Percentiles rank a stretch among this genome's conserved stretches.
Conservation (phyloP, 2,113 vertebrate species). For the Antennarius striatus region DNA sequence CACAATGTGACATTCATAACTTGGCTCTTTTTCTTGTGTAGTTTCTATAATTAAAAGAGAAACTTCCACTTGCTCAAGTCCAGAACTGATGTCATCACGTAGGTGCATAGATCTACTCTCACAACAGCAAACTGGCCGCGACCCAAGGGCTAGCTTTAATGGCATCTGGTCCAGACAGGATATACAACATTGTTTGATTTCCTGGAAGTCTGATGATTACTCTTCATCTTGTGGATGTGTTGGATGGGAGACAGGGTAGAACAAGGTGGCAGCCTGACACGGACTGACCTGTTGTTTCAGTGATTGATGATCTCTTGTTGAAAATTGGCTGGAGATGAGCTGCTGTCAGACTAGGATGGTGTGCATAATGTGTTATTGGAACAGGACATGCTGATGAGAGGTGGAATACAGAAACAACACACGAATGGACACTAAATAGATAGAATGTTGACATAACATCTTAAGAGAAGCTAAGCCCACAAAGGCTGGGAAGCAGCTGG, state of each 20-base stretch:
- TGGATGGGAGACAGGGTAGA: background rate
- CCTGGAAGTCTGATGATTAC: constrained; percentile 46
- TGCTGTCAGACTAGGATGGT: background rate
- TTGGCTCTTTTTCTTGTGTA: no score
- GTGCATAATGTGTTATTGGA: no score
- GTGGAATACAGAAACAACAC: no score
- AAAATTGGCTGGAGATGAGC: background rate
- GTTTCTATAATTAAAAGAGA: no score
- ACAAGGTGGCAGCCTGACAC: constrained; percentile 1
- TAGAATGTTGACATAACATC: no score
- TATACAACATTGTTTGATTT: constrained; percentile 43
- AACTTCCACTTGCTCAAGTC: background rate
- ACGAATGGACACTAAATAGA: no score
- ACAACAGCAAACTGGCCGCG: constrained; percentile 35
- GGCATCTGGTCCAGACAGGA: constrained; percentile 24
- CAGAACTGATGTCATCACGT: constrained; percentile 38
- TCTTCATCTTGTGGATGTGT: constrained; percentile 21
- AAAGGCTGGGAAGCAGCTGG: no score
- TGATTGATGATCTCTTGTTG: constrained; percentile 11
- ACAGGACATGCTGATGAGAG: no score
- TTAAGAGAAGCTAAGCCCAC: no score
- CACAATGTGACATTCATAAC: no score
- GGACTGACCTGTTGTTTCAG: constrained; percentile 2
- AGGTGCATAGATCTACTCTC: constrained; percentile 13
- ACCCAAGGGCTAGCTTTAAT: constrained; percentile 34